Evolutionary conservation across 2,113 vertebrate genomes (phyloP).

Genomic region (Perca flavescens): DNA sequence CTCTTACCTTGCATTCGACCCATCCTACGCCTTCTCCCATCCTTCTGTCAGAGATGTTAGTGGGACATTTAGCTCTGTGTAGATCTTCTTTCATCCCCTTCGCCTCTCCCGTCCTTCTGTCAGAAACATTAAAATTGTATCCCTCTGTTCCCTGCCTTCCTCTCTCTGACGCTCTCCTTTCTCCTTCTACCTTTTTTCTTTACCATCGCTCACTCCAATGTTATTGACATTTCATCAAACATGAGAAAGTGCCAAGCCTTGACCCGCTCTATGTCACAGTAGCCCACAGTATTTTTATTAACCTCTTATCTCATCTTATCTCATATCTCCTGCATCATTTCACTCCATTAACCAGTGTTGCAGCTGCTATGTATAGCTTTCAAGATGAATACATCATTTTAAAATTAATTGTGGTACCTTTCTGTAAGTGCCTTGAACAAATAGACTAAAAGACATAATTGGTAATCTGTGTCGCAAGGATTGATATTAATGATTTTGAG

Average conservation of each 20-base stretch:
- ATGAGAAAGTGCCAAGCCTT: conserved; percentile 47
- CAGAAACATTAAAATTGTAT: conserved; percentile 52
- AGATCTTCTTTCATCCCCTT: conserved; percentile 38
- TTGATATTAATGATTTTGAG: neutral
- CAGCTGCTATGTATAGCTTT: neutral
- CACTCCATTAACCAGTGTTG: neutral
- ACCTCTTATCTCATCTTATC: conserved; percentile 35
- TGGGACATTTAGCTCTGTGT: conserved; percentile 30
- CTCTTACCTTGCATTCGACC: conserved; percentile 20
- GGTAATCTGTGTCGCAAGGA: neutral
- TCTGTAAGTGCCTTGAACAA: neutral
- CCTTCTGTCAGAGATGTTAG: conserved; percentile 41
- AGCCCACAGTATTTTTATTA: conserved; percentile 42
- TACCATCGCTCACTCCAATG: conserved; percentile 16
- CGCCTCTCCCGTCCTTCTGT: conserved; percentile 43
- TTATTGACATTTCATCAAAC: conserved; percentile 68
- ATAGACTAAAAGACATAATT: neutral
- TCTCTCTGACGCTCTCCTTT: conserved; percentile 21
- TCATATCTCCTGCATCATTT: conserved; percentile 1
- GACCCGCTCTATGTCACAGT: conserved; percentile 41
- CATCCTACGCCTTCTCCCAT: neutral
- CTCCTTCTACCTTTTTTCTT: conserved; percentile 3
- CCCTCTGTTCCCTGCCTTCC: conserved; percentile 31
- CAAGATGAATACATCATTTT: conserved; percentile 12
- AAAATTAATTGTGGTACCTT: neutral